A percentile compares a stretch with the other conserved stretches of the same genome.
These are phyloP conservation scores for Conus ventricosus DNA, from an alignment of 1,140 invertebrate genomes.

Conservation along the genomic window DNA sequence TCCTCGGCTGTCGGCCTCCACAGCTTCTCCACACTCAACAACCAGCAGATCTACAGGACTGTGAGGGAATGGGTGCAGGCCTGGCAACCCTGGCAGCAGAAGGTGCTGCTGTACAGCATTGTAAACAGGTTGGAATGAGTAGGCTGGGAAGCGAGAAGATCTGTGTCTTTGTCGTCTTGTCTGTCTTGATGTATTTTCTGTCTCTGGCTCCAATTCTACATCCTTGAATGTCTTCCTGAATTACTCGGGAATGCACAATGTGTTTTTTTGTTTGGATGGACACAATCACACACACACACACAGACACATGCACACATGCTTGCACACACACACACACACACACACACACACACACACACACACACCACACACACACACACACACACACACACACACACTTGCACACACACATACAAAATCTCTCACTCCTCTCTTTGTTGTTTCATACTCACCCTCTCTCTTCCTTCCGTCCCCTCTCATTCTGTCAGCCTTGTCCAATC, in stretches of 20 bases:
- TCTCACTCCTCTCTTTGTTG: no score
- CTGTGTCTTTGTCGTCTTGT: no score
- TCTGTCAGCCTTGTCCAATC: no score
- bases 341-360: no score
- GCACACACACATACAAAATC: not conserved
- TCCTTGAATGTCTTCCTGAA: not conserved
- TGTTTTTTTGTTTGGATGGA: no score
- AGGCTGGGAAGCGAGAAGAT: no score
- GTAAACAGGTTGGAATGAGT: constrained; percentile 58
- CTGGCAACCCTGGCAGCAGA: constrained; percentile 71
- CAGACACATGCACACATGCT: no score
- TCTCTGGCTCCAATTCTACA: not conserved
- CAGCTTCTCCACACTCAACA: constrained; percentile 61
- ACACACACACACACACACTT: not conserved
- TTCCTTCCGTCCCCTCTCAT: no score
- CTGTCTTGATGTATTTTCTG: not conserved
- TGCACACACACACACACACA: no score
- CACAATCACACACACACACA: no score
- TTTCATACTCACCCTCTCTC: not conserved
- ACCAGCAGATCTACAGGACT: constrained; percentile 67
- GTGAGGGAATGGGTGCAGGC: constrained; percentile 66
- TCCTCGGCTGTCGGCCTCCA: constrained; percentile 36
- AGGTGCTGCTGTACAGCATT: constrained; percentile 64
- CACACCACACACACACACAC: no score
- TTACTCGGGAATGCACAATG: no score